Evolutionary conservation across 2,113 vertebrate species (phyloP).

Genomic region (Cariama cristata): DNA sequence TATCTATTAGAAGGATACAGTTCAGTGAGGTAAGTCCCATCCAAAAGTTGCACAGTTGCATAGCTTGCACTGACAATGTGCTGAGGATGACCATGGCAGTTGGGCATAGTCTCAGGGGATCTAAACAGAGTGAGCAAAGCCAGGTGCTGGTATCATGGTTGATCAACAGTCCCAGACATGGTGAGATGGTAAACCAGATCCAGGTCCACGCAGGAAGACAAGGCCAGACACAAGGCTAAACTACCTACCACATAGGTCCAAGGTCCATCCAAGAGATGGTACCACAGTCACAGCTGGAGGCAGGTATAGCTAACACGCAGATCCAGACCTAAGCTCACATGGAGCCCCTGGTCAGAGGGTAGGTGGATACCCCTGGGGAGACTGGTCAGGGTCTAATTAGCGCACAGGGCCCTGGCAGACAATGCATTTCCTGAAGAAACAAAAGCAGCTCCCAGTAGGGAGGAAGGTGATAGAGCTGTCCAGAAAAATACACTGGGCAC

Average conservation of each 20-base stretch:
- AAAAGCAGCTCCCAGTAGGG: background rate
- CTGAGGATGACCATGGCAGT: background rate
- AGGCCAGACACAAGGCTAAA: background rate
- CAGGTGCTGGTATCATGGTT: background rate
- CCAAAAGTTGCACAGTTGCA: background rate
- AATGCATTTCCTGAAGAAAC: background rate
- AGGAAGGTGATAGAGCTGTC: background rate
- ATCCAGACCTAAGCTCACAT: background rate
- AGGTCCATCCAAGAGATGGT: background rate
- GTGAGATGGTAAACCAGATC: background rate
- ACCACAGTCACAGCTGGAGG: background rate
- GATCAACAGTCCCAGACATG: background rate
- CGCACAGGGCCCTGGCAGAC: background rate
- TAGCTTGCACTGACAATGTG: background rate
- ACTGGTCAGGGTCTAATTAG: background rate
- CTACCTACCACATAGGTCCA: background rate
- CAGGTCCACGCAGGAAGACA: background rate
- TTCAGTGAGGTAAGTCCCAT: background rate
- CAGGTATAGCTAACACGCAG: rapidly evolving
- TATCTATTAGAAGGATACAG: background rate
- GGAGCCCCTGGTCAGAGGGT: background rate
- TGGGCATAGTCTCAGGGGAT: background rate
- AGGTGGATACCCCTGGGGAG: background rate
- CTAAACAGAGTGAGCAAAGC: background rate
- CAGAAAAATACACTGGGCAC: background rate